These are phyloP conservation scores for Chroicocephalus ridibundus DNA, from an alignment of 2,113 vertebrate genomes.

Conservation along the genomic window DNA sequence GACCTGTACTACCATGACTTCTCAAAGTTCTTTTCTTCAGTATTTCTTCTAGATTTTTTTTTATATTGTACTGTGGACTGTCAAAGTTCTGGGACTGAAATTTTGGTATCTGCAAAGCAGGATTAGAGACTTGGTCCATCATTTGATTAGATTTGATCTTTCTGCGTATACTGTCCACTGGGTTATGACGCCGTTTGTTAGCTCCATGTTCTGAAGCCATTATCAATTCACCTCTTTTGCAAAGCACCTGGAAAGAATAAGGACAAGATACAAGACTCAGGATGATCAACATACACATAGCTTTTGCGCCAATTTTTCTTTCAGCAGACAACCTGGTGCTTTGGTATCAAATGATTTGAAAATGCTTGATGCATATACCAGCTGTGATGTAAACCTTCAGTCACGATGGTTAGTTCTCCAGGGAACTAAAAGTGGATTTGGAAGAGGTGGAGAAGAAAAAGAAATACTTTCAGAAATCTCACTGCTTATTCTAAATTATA, in stretches of 20 bases:
- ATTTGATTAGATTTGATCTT: constrained; percentile 87
- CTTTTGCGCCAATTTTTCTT: rapidly evolving
- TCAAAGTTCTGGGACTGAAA: constrained; percentile 80
- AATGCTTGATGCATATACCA: not conserved
- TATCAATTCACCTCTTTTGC: not conserved
- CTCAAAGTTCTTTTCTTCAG: constrained; percentile 74
- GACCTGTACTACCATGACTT: not conserved
- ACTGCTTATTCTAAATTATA: not conserved
- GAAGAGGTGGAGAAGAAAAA: not conserved
- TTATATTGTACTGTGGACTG: constrained; percentile 75
- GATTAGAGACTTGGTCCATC: constrained; percentile 78
- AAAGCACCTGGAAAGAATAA: not conserved
- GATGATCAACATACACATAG: not conserved
- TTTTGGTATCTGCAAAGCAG: constrained; percentile 81
- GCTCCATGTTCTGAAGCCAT: constrained; percentile 24
- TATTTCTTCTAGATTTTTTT: constrained; percentile 79
- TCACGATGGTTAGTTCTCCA: not conserved
- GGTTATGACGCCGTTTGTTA: constrained; percentile 79
- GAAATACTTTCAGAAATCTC: not conserved
- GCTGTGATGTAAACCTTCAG: not conserved
- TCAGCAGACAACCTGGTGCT: not conserved
- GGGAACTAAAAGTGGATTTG: not conserved
- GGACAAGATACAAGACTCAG: not conserved
- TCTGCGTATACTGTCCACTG: constrained; percentile 88
- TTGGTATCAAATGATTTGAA: not conserved